Evolutionary conservation across 2,888 invertebrate genomes (phyloP), one percentile per base, ranked within the genome.

Genomic region (Flexamia atlantica): DNA sequence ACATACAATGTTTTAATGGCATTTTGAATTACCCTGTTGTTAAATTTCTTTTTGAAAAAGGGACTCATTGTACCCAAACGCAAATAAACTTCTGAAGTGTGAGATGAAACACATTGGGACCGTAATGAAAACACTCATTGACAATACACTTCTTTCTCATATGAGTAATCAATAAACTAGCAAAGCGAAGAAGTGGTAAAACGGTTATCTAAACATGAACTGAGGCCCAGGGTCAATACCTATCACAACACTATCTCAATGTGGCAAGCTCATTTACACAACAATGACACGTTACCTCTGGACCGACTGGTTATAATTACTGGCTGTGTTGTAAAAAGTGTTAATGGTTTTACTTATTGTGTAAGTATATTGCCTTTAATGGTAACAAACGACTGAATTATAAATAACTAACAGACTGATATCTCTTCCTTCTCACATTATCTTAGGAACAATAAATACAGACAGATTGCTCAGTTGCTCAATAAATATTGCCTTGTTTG

Each of bases 21-120:
- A n/a, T n/a, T n/a, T n/a, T n/a, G n/a, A n/a, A 28, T 64, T 64
- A 64, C 64, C 64, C 64, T 64, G 64, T 64, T 64, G 30, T 64
- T 64, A 17, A 64, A 64, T 64, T 64, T 64, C 64, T 64, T 64
- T 64, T 64, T 64, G 64, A 64, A 64, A 25, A 64, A 28, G 0
- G 0, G 4, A 64, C 14, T 64, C 64, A 64, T 64, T 53, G 2
- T 53, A 25, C 25, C 25, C 20, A 57, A 57, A 9, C 36, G 5
- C 9, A 36, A 36, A 36, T 36, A 36, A 36, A 36, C 9, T 36
- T 9, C 36, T 36, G 9, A 36, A 36, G 36, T 36, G 36, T 36
- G 17, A 46, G 46, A 17, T 46, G 23, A 7, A 2, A 23, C 9
- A 23, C 57, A 23, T 25, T 2, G 23, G 12, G 5, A 57, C 25